Conservation (phyloP, 1,140 invertebrate genomes). For the Ylistrum balloti region DNA sequence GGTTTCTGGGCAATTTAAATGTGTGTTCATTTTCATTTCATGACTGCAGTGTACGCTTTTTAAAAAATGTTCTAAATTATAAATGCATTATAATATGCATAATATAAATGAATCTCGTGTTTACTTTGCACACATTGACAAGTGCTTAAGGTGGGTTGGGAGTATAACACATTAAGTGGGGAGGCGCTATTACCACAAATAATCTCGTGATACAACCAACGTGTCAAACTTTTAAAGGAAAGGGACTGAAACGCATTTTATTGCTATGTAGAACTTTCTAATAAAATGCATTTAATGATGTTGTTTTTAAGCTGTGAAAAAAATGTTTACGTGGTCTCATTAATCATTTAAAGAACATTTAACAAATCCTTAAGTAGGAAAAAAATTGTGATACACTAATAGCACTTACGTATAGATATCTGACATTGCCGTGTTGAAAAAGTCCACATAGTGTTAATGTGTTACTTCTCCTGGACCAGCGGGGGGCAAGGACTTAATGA, state of each 20-base stretch:
- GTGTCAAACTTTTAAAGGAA: neutral
- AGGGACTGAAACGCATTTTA: neutral
- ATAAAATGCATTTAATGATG: neutral
- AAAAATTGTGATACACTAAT: neutral
- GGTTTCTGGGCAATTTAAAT: no score
- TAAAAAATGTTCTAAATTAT: no score
- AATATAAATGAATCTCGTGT: no score
- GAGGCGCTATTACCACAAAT: neutral
- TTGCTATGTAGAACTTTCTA: neutral
- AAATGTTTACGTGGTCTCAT: neutral
- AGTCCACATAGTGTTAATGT: neutral
- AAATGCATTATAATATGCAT: no score
- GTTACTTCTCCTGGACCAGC: neutral
- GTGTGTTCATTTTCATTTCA: no score
- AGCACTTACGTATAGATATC: neutral
- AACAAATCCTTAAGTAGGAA: conserved; percentile 28
- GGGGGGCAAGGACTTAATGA: neutral
- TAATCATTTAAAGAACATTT: conserved; percentile 40
- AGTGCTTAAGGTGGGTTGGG: no score
- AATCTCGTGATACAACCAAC: neutral
- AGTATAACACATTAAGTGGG: no score
- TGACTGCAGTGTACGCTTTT: no score
- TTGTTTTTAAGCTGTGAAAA: neutral
- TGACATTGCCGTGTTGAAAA: neutral
- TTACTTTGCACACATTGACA: no score